Evolutionary conservation across 2,113 vertebrate species (phyloP), one percentile per base, ranked within the genome.

Genomic region (Bucco capensis): DNA sequence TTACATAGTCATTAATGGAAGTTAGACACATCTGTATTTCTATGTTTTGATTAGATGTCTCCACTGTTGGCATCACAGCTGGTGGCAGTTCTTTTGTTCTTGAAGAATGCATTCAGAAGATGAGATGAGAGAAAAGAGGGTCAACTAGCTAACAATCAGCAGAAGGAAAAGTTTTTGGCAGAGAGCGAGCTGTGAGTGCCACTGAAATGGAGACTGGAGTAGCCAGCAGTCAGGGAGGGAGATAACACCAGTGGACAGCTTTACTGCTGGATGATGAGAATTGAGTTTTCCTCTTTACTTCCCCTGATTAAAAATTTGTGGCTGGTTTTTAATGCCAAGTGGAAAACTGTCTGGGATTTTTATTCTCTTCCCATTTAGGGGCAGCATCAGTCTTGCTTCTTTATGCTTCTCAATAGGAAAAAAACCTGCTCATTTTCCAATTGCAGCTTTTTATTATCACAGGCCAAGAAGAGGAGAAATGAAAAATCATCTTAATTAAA

Each of bases 401-500:
- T 89, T 78, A 31, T 76, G 56, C 84, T 93, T 92, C 84, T 94
- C 89, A 77, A 49, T 53, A 44, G 86, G 60, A n/a, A 17, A 85
- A 88, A 86, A 88, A 86, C 6, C 14, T 37, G 18, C 73, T 92
- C 88, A 25, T 42, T 87, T 93, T 94, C 87, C 81, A 89, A 22
- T 83, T 82, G 92, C 66, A 71, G 81, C 42, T 91, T 96, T 96
- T 92, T 94, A 89, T 95, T 94, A 91, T 94, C 89, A 9, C 44
- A 82, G 82, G 33, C 64, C 71, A 86, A 90, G 78, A 82, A 72
- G 49, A 89, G 67, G 58, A 60, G 67, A 93, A 94, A 80, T 94
- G 89, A 96, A 95, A 96, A 96, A 96, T 96, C 81, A 85, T 95
- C 93, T 95, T 96, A 96, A 96, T 96, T 96, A 95, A 95, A 96